These are phyloP conservation scores for Xenopus borealis DNA, from an alignment of 2,113 vertebrate species.

Conservation along the genomic window DNA sequence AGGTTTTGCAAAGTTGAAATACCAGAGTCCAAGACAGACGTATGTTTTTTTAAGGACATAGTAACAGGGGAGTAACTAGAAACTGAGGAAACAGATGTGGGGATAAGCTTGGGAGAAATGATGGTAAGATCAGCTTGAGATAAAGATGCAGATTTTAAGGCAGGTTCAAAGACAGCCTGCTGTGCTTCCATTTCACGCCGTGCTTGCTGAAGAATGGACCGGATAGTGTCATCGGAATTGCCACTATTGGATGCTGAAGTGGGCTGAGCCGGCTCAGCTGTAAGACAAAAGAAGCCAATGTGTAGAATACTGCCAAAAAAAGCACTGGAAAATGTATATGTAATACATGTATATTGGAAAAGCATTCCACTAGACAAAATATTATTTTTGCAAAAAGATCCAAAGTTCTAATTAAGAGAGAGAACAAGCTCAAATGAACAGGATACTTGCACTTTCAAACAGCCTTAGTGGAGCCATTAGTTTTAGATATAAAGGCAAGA, in stretches of 20 bases:
- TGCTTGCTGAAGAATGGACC: slow-evolving; percentile 92
- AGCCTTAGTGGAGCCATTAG: too few species aligned
- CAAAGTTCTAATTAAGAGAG: too few species aligned
- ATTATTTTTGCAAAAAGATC: too few species aligned
- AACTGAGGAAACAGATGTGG: slow-evolving; percentile 70
- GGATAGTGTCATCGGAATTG: slow-evolving; percentile 89
- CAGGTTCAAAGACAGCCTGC: slow-evolving; percentile 85
- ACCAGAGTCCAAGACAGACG: slow-evolving; percentile 65
- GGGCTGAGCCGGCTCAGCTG: slow-evolving; percentile 81
- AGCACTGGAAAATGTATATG: too few species aligned
- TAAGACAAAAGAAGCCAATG: slow-evolving; percentile 45
- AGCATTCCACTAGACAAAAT: too few species aligned
- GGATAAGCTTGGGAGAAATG: slow-evolving; percentile 76
- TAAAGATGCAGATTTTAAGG: slow-evolving; percentile 81
- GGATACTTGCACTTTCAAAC: too few species aligned
- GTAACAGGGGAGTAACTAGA: slow-evolving; percentile 82
- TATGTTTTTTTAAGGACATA: slow-evolving; percentile 84
- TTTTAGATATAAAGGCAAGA: too few species aligned
- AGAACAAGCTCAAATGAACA: too few species aligned
- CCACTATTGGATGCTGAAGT: slow-evolving; percentile 70
- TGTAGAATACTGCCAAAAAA: not conserved
- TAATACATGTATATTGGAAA: too few species aligned
- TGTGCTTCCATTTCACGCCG: slow-evolving; percentile 93
- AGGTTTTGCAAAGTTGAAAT: slow-evolving; percentile 76
- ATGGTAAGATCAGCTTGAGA: slow-evolving; percentile 80